Evolutionary conservation across 2,113 vertebrate species (phyloP).

Genomic region (Notothenia rossii): DNA sequence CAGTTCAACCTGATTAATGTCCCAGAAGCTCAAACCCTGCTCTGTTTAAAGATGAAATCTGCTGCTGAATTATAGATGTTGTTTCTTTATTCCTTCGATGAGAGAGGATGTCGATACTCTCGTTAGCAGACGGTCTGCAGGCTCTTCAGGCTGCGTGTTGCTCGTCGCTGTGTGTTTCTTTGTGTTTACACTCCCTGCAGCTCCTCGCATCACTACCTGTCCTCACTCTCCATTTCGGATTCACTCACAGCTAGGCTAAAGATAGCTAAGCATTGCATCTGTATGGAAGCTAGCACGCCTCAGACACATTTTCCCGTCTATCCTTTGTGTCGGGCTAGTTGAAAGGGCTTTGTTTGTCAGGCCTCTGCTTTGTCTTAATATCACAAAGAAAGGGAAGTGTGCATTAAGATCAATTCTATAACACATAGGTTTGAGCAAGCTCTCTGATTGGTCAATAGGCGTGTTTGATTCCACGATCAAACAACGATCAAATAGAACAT

Average conservation of each 20-base stretch:
- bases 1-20: slow-evolving; percentile 26
- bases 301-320: slow-evolving; percentile 14
- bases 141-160: slow-evolving; percentile 25
- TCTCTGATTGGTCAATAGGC: no score
- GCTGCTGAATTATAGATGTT: slow-evolving; percentile 1
- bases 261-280: slow-evolving; percentile 41
- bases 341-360: slow-evolving; percentile 39
- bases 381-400: slow-evolving; percentile 36
- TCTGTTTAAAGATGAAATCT: neutral
- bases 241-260: slow-evolving; percentile 48
- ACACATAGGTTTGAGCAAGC: no score
- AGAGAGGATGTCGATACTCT: slow-evolving; percentile 44
- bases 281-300: slow-evolving; percentile 19
- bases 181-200: slow-evolving; percentile 59
- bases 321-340: slow-evolving; percentile 24
- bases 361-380: neutral
- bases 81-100: slow-evolving; percentile 8
- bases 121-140: slow-evolving; percentile 30
- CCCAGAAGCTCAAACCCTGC: slow-evolving; percentile 2
- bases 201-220: slow-evolving; percentile 34
- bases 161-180: slow-evolving; percentile 51
- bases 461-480: no score
- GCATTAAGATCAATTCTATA: slow-evolving; percentile 8
- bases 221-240: slow-evolving; percentile 40
- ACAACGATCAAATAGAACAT: no score